phyloP scores from a whole-genome alignment of 2,113 vertebrate species.

The Cyanoderma ruficeps region DNA sequence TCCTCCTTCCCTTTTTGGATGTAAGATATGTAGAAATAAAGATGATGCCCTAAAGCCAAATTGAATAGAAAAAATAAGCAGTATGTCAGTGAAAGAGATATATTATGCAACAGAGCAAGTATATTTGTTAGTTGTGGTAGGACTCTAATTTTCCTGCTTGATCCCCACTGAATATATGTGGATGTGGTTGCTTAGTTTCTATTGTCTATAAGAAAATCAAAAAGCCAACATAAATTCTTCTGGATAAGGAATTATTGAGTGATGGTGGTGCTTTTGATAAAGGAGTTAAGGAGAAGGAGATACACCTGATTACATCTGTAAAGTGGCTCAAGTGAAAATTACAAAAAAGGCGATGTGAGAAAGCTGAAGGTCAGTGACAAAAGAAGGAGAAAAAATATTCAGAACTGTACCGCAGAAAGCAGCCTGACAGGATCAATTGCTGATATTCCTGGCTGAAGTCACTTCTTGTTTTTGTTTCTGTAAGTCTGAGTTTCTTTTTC shows the following conservation, averaged over 20 bases:
- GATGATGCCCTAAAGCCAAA: not conserved
- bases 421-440: not conserved
- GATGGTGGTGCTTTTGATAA: not conserved
- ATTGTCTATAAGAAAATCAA: not conserved
- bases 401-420: not conserved
- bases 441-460: not conserved
- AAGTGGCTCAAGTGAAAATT: not conserved
- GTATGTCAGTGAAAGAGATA: not conserved
- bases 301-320: not conserved
- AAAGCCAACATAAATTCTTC: not conserved
- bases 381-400: not conserved
- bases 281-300: not conserved
- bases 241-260: not conserved
- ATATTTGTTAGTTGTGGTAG: not conserved
- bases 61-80: not conserved
- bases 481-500: not conserved
- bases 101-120: not conserved
- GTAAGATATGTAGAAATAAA: not conserved
- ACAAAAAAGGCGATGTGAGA: not conserved
- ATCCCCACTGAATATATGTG: not conserved
- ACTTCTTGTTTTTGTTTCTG: not conserved
- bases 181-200: not conserved
- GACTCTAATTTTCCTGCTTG: not conserved
- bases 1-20: not conserved
- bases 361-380: not conserved